A percentile compares a stretch with the other conserved stretches of the same genome.
phyloP scores from a whole-genome alignment of 1,140 invertebrate species.

The Drosophila athabasca region DNA sequence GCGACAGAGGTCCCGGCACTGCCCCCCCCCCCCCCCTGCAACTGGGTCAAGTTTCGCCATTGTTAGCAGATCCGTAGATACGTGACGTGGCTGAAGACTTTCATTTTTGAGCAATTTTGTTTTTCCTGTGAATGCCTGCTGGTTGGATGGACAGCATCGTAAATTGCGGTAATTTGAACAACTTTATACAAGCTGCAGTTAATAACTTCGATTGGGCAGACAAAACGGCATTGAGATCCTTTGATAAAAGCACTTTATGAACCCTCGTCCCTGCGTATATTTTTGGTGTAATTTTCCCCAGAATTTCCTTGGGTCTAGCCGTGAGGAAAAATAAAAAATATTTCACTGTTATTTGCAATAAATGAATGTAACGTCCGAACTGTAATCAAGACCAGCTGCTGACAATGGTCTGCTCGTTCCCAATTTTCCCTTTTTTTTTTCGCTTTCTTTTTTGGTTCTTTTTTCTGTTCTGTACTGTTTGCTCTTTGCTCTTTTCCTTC shows the following conservation, averaged over 20 bases:
- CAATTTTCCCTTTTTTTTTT: conserved; percentile 18
- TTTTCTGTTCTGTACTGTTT: conserved; percentile 19
- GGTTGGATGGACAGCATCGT: conserved; percentile 16
- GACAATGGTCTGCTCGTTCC: conserved; percentile 43
- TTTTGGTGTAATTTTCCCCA: conserved; percentile 48
- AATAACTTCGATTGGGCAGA: conserved; percentile 69
- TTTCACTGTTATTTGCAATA: conserved; percentile 76
- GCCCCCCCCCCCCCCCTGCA: conserved; percentile 7
- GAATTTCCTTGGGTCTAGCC: conserved; percentile 22
- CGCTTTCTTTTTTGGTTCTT: conserved; percentile 1
- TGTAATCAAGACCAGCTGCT: conserved; percentile 79
- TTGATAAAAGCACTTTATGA: conserved; percentile 29
- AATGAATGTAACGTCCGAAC: conserved; percentile 77
- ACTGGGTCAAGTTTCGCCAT: conserved; percentile 48
- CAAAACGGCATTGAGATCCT: conserved; percentile 25
- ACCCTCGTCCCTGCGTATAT: conserved; percentile 35
- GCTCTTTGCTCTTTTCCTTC: conserved; percentile 15
- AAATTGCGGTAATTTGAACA: conserved; percentile 52
- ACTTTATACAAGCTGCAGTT: conserved; percentile 66
- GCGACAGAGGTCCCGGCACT: neutral
- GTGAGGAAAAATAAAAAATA: conserved; percentile 70
- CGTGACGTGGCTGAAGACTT: conserved; percentile 25
- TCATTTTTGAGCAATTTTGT: neutral
- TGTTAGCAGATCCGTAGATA: neutral
- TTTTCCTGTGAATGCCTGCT: conserved; percentile 3